phyloP scores from a whole-genome alignment of 2,113 vertebrate genomes.

The Carlito syrichta region DNA sequence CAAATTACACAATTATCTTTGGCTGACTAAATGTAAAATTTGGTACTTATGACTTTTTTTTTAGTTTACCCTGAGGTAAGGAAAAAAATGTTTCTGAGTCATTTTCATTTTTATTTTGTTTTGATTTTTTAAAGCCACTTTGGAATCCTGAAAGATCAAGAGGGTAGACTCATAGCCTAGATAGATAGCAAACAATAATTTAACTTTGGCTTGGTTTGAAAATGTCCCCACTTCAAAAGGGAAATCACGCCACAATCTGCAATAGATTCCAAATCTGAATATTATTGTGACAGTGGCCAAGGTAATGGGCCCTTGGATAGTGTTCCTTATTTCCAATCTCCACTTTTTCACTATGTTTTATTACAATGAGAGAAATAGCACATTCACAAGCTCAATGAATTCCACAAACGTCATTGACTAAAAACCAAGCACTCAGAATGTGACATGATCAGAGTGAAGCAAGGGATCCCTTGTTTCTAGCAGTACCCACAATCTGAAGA shows the following conservation, averaged over 20 bases:
- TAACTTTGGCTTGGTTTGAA: neutral
- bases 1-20: constrained; percentile 38
- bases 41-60: neutral
- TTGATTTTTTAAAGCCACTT: neutral
- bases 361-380: neutral
- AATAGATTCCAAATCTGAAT: neutral
- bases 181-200: neutral
- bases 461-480: neutral
- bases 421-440: too few species aligned
- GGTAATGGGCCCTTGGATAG: neutral
- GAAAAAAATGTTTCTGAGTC: neutral
- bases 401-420: too few species aligned
- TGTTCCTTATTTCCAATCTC: neutral
- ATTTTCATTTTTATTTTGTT: neutral
- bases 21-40: neutral
- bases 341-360: neutral
- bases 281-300: neutral
- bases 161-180: neutral
- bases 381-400: neutral
- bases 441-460: neutral
- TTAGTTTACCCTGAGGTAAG: neutral
- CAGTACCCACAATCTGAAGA: neutral
- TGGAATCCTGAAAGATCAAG: neutral
- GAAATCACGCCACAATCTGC: neutral
- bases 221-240: neutral